A percentile compares a stretch with the other conserved stretches of the same genome.
Conservation (phyloP, 2,797 vertebrate genomes). For the Neosilurus mollespiculum region DNA sequence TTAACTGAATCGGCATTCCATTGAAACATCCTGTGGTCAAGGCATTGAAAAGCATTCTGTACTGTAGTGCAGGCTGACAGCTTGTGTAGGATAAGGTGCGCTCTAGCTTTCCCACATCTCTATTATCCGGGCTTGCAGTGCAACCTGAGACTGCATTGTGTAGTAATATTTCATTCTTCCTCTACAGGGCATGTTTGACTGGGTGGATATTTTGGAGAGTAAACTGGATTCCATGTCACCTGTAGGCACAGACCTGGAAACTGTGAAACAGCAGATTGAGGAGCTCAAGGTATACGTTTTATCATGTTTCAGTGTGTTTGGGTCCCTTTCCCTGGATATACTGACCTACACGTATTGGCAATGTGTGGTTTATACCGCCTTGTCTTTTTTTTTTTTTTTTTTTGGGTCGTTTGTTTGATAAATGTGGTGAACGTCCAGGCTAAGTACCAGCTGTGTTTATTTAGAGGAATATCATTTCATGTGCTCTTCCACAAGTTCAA, state of each 20-base stretch:
- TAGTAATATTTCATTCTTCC: slow-evolving; percentile 49
- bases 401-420: slow-evolving; percentile 16
- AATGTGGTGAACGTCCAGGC: slow-evolving; percentile 41
- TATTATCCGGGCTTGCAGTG: slow-evolving; percentile 21
- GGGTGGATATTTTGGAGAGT: slow-evolving; percentile 92
- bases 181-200: slow-evolving; percentile 93
- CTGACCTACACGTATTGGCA: neutral
- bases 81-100: slow-evolving; percentile 12
- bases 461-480: slow-evolving; percentile 37
- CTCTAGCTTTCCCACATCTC: slow-evolving; percentile 15
- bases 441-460: slow-evolving; percentile 62
- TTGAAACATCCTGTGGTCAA: no score
- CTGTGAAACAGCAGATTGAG: slow-evolving; percentile 95
- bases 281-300: slow-evolving; percentile 89
- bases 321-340: neutral
- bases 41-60: neutral
- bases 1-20: neutral
- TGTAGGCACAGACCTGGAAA: slow-evolving; percentile 95
- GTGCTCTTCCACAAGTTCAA: slow-evolving; percentile 34
- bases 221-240: slow-evolving; percentile 95
- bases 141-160: slow-evolving; percentile 61
- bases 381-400: slow-evolving; percentile 16
- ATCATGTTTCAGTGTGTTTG: neutral
- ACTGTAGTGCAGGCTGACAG: neutral
- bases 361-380: slow-evolving; percentile 3